These are phyloP conservation scores for Drosophila punjabiensis DNA, from an alignment of 1,140 invertebrate species.

Conservation along the genomic window DNA sequence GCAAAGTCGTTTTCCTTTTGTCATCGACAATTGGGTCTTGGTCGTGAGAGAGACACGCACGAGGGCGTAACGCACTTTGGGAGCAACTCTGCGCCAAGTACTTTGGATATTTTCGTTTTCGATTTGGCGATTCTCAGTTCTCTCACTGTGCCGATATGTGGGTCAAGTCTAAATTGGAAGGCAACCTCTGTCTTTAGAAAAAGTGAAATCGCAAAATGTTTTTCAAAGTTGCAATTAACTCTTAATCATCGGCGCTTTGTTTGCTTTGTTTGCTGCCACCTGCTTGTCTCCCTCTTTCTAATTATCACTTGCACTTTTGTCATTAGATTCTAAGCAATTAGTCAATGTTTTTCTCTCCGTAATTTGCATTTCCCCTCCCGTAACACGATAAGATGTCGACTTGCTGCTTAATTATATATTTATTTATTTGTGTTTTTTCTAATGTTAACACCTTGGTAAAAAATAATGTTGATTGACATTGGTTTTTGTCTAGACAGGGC, in stretches of 20 bases:
- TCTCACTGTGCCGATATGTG: constrained; percentile 50
- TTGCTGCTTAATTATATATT: constrained; percentile 35
- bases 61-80: constrained; percentile 64
- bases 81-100: constrained; percentile 45
- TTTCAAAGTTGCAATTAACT: constrained; percentile 71
- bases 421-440: constrained; percentile 33
- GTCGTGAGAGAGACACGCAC: constrained; percentile 67
- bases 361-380: constrained; percentile 51
- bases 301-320: constrained; percentile 75
- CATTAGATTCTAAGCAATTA: constrained; percentile 64
- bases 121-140: constrained; percentile 65
- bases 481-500: constrained; percentile 42
- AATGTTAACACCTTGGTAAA: constrained; percentile 36
- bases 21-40: constrained; percentile 75
- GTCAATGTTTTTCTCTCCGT: constrained; percentile 30
- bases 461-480: constrained; percentile 31
- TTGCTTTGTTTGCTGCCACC: constrained; percentile 24
- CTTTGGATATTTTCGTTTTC: constrained; percentile 58
- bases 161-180: constrained; percentile 69
- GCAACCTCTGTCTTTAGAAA: constrained; percentile 50
- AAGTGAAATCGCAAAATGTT: constrained; percentile 75
- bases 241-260: constrained; percentile 61
- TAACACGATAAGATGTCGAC: constrained; percentile 23
- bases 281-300: constrained; percentile 36
- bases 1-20: constrained; percentile 71